A percentile compares a stretch with the other conserved stretches of the same genome.
phyloP scores from a whole-genome alignment of 2,797 vertebrate species.

The Hipposideros larvatus region DNA sequence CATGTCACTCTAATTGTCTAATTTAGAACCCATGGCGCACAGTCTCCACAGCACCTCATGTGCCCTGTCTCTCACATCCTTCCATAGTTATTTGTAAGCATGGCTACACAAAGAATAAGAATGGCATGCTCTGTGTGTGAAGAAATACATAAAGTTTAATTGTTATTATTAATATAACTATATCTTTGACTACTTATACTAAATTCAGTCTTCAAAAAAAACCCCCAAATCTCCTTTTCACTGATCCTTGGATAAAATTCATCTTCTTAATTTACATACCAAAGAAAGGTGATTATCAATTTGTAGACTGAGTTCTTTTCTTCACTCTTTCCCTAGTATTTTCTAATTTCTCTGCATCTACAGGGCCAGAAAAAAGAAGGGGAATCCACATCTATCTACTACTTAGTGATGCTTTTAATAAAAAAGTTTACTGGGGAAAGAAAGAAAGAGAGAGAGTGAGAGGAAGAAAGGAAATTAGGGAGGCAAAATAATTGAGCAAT shows the following conservation, averaged over 20 bases:
- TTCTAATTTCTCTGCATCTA: background rate
- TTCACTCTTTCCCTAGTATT: background rate
- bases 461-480: background rate
- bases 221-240: background rate
- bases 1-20: background rate
- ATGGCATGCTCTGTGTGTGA: background rate
- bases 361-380: background rate
- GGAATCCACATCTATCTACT: background rate
- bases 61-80: background rate
- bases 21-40: background rate
- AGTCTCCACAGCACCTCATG: background rate
- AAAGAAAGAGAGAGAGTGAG: background rate
- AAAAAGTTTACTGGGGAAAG: background rate
- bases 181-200: background rate
- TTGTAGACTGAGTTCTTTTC: background rate
- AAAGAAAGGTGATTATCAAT: background rate
- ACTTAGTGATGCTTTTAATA: background rate
- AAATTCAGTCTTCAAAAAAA: constrained; percentile 16
- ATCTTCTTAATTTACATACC: background rate
- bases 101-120: background rate
- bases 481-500: background rate
- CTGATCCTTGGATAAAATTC: background rate
- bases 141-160: background rate
- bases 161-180: background rate
- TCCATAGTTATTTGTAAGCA: background rate